These are phyloP conservation scores for Nebria salina DNA, from an alignment of 2,888 invertebrate species.

Conservation along the genomic window DNA sequence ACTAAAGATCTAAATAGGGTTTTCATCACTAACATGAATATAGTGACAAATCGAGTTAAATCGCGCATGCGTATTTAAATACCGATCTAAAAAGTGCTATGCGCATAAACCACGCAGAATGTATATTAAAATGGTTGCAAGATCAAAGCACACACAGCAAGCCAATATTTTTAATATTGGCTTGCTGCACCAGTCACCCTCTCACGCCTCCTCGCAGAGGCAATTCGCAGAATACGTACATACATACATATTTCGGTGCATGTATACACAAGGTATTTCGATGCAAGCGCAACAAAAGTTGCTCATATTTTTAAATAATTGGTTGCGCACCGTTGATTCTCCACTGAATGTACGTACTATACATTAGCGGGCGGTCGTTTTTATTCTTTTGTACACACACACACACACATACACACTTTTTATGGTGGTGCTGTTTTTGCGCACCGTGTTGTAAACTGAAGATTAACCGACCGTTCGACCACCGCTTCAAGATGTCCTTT, in stretches of 20 bases:
- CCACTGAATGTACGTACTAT: slow-evolving; percentile 2
- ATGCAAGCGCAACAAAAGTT: neutral
- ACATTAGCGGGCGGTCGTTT: slow-evolving; percentile 16
- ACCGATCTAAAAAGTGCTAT: neutral
- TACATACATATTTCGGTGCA: neutral
- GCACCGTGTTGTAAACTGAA: slow-evolving; percentile 42
- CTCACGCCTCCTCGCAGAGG: too few relatives aligned
- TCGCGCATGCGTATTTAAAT: neutral
- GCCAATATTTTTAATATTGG: slow-evolving; percentile 18
- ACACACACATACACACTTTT: slow-evolving; percentile 10
- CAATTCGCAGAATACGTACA: neutral
- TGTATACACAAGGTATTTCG: neutral
- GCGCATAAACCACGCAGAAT: slow-evolving; percentile 16
- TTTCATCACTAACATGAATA: neutral
- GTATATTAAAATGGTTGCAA: slow-evolving; percentile 44
- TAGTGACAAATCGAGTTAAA: too few relatives aligned
- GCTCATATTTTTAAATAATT: slow-evolving; percentile 21
- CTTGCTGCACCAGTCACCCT: neutral
- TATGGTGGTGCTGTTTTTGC: slow-evolving; percentile 38
- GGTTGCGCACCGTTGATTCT: slow-evolving; percentile 9
- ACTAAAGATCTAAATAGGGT: neutral
- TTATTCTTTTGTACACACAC: slow-evolving; percentile 7
- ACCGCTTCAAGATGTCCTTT: slow-evolving; percentile 13
- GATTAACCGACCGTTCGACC: slow-evolving; percentile 39
- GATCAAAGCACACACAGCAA: slow-evolving; percentile 35